Percentiles rank a stretch among this genome's conserved stretches.
phyloP scores from a whole-genome alignment of 2,797 vertebrate species.

The Calcarius lapponicus region DNA sequence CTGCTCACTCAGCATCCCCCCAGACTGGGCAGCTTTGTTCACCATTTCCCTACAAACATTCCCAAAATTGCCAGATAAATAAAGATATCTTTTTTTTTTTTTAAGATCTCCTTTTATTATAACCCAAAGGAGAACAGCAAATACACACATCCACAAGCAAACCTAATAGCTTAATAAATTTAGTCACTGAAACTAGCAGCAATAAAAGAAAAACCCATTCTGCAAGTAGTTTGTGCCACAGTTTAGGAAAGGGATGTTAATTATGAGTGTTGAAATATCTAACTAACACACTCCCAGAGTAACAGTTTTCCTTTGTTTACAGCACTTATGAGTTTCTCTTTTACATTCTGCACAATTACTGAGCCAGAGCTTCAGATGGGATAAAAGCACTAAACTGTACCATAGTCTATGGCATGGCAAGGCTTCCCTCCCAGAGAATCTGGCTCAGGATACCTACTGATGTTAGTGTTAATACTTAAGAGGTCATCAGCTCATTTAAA shows the following conservation, averaged over 20 bases:
- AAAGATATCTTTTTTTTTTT: background rate
- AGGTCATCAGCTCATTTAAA: constrained; percentile 19
- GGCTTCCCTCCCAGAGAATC: background rate
- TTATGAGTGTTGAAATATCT: constrained; percentile 42
- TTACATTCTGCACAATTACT: constrained; percentile 20
- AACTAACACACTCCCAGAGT: constrained; percentile 27
- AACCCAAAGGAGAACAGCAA: constrained; percentile 33
- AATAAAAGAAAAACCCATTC: constrained; percentile 46
- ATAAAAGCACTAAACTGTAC: constrained; percentile 5
- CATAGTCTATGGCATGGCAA: background rate
- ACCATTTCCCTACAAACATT: background rate
- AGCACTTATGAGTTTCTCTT: constrained; percentile 45
- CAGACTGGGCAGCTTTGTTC: background rate
- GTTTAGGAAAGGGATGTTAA: constrained; percentile 56
- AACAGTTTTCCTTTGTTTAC: constrained; percentile 58
- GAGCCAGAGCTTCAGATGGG: constrained; percentile 21
- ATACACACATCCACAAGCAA: background rate
- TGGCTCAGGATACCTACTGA: background rate
- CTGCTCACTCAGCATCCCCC: background rate
- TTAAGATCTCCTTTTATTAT: background rate
- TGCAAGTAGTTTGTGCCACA: constrained; percentile 19
- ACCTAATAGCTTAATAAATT: constrained; percentile 59
- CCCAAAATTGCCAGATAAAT: constrained; percentile 16
- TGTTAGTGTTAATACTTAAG: background rate
- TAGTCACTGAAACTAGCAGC: constrained; percentile 40